These are phyloP conservation scores for Ptychobarbus kaznakovi DNA, from an alignment of 2,797 vertebrate genomes.

Conservation along the genomic window DNA sequence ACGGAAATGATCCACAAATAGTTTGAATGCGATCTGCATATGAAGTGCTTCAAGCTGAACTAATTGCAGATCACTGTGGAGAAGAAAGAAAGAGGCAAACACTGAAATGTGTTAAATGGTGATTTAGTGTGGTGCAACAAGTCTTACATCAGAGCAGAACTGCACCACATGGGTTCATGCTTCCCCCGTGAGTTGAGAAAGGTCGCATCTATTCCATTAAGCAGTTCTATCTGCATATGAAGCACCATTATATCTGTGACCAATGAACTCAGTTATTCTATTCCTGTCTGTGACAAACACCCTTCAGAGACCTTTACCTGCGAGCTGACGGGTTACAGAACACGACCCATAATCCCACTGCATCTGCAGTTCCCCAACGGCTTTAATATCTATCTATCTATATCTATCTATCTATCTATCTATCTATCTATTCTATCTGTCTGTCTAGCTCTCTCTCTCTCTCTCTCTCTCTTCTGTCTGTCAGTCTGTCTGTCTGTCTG, in stretches of 20 bases:
- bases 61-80: background rate
- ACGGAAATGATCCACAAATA: background rate
- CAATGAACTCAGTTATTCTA: slow-evolving; percentile 5
- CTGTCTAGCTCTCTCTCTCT: no score
- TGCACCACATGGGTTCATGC: background rate
- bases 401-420: background rate
- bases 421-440: background rate
- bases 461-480: no score
- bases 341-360: background rate
- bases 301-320: slow-evolving; percentile 5
- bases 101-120: background rate
- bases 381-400: background rate
- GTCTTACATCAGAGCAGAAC: background rate
- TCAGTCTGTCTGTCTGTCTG: no score
- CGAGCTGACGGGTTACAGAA: background rate
- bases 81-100: background rate
- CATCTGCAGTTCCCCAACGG: background rate
- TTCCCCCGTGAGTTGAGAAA: slow-evolving; percentile 20
- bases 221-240: slow-evolving; percentile 13
- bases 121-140: slow-evolving; percentile 1
- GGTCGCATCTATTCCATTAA: slow-evolving; percentile 34
- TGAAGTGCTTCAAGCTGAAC: background rate
- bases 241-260: slow-evolving; percentile 22
- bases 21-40: no score
- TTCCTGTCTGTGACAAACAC: slow-evolving; percentile 5